phyloP scores from a whole-genome alignment of 2,888 invertebrate species.

The Trypoxylon attenuatum region DNA sequence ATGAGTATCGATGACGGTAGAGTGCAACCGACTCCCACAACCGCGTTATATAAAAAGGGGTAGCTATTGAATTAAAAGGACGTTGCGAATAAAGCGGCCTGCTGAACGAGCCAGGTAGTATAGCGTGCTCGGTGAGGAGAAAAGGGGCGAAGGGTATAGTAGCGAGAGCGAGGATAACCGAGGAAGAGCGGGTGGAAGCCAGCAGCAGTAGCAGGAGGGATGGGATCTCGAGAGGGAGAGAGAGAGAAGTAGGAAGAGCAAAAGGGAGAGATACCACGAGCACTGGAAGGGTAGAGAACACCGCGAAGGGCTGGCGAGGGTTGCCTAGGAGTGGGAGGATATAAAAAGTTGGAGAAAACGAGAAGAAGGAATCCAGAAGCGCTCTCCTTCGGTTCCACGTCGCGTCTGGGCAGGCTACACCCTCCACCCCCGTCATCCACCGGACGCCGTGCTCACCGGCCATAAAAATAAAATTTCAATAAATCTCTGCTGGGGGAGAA shows the following conservation, averaged over 20 bases:
- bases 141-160: conserved; percentile 10
- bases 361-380: conserved; percentile 54
- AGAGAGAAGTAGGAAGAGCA: conserved; percentile 1
- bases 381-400: conserved; percentile 49
- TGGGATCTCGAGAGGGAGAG: neutral
- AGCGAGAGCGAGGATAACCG: conserved; percentile 1
- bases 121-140: conserved; percentile 14
- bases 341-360: conserved; percentile 43
- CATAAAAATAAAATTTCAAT: conserved; percentile 76
- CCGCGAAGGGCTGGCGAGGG: conserved; percentile 6
- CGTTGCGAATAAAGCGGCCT: conserved; percentile 61
- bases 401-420: conserved; percentile 50
- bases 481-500: conserved; percentile 69
- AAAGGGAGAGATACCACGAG: neutral
- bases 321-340: conserved; percentile 30
- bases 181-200: neutral
- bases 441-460: conserved; percentile 63
- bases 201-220: neutral
- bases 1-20: no score
- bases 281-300: conserved; percentile 2
- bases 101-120: conserved; percentile 26
- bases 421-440: conserved; percentile 38
- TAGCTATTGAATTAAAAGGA: conserved; percentile 73
- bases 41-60: conserved; percentile 58
- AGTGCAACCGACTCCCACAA: conserved; percentile 43